phyloP scores from a whole-genome alignment of 2,888 invertebrate species.

The Malthinus seriepunctatus region DNA sequence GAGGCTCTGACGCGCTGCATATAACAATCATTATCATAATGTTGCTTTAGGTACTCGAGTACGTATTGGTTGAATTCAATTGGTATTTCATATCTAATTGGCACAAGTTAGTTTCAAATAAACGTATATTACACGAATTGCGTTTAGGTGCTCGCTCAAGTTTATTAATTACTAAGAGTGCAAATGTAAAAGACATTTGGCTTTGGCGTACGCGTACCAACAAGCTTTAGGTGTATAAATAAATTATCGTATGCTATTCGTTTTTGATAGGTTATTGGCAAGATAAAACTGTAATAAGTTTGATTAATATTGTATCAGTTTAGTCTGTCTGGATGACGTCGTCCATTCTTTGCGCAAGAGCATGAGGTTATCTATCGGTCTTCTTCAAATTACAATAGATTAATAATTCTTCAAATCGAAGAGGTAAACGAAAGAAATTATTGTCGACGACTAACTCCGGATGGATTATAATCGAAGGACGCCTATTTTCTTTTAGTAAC shows the following conservation, averaged over 20 bases:
- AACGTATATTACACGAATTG: too few relatives aligned
- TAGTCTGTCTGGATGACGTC: slow-evolving; percentile 23
- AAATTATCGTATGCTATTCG: slow-evolving; percentile 8
- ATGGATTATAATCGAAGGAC: neutral
- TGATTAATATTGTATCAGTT: slow-evolving; percentile 8
- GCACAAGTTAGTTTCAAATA: too few relatives aligned
- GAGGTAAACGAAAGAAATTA: neutral
- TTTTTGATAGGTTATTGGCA: slow-evolving; percentile 15
- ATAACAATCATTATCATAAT: too few relatives aligned
- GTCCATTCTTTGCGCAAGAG: slow-evolving; percentile 19
- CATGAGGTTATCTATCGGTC: slow-evolving; percentile 2
- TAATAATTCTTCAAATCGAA: neutral
- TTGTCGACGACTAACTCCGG: neutral
- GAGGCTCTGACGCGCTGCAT: too few relatives aligned
- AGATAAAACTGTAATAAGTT: slow-evolving; percentile 16
- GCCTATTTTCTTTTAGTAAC: slow-evolving; percentile 1
- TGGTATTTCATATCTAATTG: too few relatives aligned
- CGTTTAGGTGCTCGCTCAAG: too few relatives aligned
- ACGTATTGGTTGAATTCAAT: too few relatives aligned
- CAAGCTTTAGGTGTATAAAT: slow-evolving; percentile 14
- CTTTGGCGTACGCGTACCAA: neutral
- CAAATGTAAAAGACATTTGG: slow-evolving; percentile 13
- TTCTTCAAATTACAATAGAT: slow-evolving; percentile 1
- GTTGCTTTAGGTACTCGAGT: too few relatives aligned
- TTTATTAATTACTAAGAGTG: neutral